These are phyloP conservation scores for Enteromius argenteus DNA, from an alignment of 2,797 vertebrate genomes.

Conservation along the genomic window DNA sequence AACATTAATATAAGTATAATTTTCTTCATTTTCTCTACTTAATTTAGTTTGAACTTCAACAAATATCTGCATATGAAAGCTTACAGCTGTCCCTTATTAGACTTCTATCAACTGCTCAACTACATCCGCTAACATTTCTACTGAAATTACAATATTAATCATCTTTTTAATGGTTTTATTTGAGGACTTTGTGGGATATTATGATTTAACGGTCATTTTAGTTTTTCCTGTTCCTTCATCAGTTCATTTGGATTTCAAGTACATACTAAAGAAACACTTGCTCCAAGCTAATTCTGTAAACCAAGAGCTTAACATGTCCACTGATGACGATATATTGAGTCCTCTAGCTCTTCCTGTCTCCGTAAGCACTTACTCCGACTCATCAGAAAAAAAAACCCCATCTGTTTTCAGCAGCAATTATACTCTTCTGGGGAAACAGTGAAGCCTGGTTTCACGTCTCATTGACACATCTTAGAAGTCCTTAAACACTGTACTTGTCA, in stretches of 20 bases:
- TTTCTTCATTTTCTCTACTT: too few relatives aligned
- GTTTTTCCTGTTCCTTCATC: neutral
- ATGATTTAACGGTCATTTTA: neutral
- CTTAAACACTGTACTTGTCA: neutral
- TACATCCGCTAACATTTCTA: neutral
- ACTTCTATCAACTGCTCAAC: neutral
- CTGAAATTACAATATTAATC: neutral
- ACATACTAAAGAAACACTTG: neutral
- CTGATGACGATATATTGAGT: neutral
- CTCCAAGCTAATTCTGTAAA: neutral
- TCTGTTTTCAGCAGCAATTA: neutral
- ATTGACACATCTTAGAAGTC: neutral
- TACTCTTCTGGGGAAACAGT: neutral
- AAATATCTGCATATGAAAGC: neutral
- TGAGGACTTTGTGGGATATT: neutral
- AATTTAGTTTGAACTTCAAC: too few relatives aligned
- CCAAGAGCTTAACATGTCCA: neutral
- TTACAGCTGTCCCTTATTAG: neutral
- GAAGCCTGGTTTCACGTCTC: neutral
- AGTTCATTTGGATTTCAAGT: neutral
- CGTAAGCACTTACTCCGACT: neutral
- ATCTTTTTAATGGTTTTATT: neutral
- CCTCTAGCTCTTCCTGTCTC: neutral
- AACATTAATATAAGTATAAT: too few relatives aligned
- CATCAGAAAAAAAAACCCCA: constrained; percentile 4